phyloP scores from a whole-genome alignment of 2,888 invertebrate species.

The Trypoxylon attenuatum region DNA sequence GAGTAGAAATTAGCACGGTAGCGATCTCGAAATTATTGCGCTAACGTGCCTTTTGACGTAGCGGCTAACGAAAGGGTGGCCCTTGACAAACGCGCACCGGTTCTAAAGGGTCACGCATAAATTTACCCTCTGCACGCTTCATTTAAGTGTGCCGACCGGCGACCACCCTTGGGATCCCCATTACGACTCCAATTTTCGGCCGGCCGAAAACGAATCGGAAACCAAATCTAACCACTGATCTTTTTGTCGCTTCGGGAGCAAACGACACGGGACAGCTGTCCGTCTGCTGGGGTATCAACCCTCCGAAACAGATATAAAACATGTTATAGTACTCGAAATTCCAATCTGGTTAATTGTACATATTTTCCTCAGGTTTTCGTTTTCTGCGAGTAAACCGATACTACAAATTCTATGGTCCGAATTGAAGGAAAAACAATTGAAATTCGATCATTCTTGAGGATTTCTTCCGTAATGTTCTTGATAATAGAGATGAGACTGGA shows the following conservation, averaged over 20 bases:
- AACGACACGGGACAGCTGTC: too few species aligned
- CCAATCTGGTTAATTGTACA: too few species aligned
- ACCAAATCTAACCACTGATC: not conserved
- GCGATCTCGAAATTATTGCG: constrained; percentile 59
- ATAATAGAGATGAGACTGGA: too few species aligned
- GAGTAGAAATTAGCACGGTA: constrained; percentile 57
- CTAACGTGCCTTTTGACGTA: constrained; percentile 49
- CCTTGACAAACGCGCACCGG: constrained; percentile 13
- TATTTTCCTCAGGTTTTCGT: too few species aligned
- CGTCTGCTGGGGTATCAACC: not conserved
- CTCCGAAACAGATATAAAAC: not conserved
- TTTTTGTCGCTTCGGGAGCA: not conserved
- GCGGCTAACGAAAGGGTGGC: constrained; percentile 40
- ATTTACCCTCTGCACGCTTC: constrained; percentile 26
- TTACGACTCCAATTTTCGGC: not conserved
- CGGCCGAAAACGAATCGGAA: not conserved
- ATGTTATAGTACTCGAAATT: too few species aligned
- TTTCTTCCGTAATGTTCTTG: too few species aligned
- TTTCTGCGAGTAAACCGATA: too few species aligned
- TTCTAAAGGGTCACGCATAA: constrained; percentile 25
- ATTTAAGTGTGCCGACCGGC: constrained; percentile 24
- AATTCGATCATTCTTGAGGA: too few species aligned
- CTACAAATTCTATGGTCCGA: too few species aligned
- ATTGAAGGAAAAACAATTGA: too few species aligned
- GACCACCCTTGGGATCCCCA: too few species aligned